These are phyloP conservation scores for Pogona vitticeps DNA, from an alignment of 2,113 vertebrate genomes.

Conservation along the genomic window DNA sequence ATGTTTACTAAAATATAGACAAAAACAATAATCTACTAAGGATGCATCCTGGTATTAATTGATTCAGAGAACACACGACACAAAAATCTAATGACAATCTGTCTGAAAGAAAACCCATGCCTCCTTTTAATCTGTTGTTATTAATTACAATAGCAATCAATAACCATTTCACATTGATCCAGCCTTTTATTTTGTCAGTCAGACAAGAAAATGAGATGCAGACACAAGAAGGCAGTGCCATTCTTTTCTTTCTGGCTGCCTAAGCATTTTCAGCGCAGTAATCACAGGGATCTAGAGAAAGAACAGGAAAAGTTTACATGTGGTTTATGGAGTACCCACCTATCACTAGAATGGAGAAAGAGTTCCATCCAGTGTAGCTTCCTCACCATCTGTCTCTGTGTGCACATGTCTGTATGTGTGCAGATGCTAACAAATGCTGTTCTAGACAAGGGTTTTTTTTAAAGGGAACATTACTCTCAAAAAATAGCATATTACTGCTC, in stretches of 20 bases:
- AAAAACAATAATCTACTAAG: constrained; percentile 37
- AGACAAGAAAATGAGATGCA: constrained; percentile 14
- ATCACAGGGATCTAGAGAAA: background rate
- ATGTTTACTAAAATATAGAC: constrained; percentile 47
- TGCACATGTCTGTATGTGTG: too few species aligned
- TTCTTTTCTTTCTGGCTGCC: background rate
- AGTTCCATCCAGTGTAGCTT: too few species aligned
- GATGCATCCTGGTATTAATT: constrained; percentile 36
- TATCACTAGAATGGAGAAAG: background rate
- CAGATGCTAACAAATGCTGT: too few species aligned
- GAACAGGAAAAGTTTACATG: background rate
- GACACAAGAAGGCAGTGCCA: background rate
- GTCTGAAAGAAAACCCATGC: background rate
- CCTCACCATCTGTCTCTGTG: too few species aligned
- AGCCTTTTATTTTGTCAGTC: background rate
- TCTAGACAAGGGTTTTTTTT: too few species aligned
- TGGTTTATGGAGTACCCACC: background rate
- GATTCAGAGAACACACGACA: constrained; percentile 22
- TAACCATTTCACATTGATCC: constrained; percentile 35
- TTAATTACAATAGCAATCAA: constrained; percentile 26
- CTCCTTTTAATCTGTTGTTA: constrained; percentile 26
- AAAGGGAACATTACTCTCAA: too few species aligned
- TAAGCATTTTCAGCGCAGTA: background rate
- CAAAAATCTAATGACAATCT: constrained; percentile 15
- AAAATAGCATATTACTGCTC: too few species aligned